These are phyloP conservation scores for Epinotia ramella DNA, from an alignment of 2,888 invertebrate species.

Conservation along the genomic window DNA sequence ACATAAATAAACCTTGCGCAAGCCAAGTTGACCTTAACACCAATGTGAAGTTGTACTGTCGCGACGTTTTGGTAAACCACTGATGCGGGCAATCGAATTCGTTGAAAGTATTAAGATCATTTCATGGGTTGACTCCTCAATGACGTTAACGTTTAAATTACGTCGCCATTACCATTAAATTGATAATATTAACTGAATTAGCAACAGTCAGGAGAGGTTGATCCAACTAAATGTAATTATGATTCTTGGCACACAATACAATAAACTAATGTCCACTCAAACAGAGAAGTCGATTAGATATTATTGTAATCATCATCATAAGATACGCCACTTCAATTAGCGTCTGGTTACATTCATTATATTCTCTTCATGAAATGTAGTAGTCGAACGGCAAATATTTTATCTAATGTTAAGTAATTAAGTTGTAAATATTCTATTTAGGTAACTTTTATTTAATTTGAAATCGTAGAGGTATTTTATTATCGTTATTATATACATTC, in stretches of 20 bases:
- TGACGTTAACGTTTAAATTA: slow-evolving; percentile 10
- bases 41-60: slow-evolving; percentile 65
- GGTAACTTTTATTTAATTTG: too few relatives aligned
- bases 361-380: background rate
- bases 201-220: background rate
- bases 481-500: too few relatives aligned
- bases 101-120: slow-evolving; percentile 36
- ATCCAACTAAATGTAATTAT: slow-evolving; percentile 3
- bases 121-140: slow-evolving; percentile 38
- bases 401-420: too few relatives aligned
- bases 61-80: slow-evolving; percentile 62
- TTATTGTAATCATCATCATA: background rate
- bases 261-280: slow-evolving; percentile 2
- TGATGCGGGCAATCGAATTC: slow-evolving; percentile 75
- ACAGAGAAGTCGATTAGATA: background rate
- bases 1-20: slow-evolving; percentile 66
- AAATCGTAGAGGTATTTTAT: too few relatives aligned
- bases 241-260: slow-evolving; percentile 21
- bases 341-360: background rate
- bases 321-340: background rate
- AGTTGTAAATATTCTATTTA: too few relatives aligned
- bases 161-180: background rate
- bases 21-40: slow-evolving; percentile 73
- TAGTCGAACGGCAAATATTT: too few relatives aligned
- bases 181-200: slow-evolving; percentile 11